Conservation (phyloP, 53 echinoderm and acorn worm genomes). For the Pentamera pediparva region DNA sequence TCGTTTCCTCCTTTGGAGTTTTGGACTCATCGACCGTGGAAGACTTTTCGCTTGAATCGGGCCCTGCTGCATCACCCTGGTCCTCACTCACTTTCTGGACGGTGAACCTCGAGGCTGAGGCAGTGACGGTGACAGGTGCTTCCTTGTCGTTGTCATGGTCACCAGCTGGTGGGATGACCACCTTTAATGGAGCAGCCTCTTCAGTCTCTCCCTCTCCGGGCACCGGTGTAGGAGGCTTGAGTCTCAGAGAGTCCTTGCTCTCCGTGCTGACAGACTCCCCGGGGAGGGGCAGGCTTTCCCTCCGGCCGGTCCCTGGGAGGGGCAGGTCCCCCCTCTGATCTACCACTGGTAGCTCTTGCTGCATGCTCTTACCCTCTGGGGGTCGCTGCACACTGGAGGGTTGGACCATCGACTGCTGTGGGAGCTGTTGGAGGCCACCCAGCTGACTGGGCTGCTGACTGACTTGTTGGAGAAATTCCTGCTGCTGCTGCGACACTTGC, state of each 20-base stretch:
- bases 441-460: no score
- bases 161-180: background rate
- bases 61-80: background rate
- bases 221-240: background rate
- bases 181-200: background rate
- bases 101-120: slow-evolving; percentile 18
- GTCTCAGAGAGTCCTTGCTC: slow-evolving; percentile 9
- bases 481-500: slow-evolving; percentile 16
- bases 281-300: no score
- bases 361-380: no score
- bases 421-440: background rate
- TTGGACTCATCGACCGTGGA: background rate
- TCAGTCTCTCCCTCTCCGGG: background rate
- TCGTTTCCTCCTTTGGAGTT: slow-evolving; percentile 17
- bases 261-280: background rate
- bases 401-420: background rate
- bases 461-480: background rate
- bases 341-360: no score
- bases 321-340: no score
- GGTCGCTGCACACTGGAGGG: background rate
- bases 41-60: slow-evolving; percentile 6
- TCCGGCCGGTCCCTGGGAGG: no score
- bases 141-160: background rate
- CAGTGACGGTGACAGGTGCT: no score
- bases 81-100: slow-evolving; percentile 19